phyloP scores from a whole-genome alignment of 2,113 vertebrate species.

The Melanerpes aurifrons region DNA sequence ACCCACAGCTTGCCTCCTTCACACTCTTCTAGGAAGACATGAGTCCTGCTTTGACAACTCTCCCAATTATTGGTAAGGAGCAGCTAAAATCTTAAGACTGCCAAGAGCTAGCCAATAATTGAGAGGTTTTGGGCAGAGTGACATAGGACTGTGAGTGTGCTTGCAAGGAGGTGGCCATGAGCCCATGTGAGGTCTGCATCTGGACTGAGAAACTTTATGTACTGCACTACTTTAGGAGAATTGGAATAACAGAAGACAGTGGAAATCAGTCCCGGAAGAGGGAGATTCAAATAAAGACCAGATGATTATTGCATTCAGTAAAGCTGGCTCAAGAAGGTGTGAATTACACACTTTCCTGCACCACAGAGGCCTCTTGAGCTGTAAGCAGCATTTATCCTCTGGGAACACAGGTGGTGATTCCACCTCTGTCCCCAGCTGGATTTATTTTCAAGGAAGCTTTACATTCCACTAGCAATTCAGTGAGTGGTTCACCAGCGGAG shows the following conservation, averaged over 20 bases:
- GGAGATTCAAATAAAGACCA: constrained; percentile 59
- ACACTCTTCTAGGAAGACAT: not conserved
- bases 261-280: constrained; percentile 54
- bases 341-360: constrained; percentile 71
- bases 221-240: constrained; percentile 66
- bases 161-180: constrained; percentile 47
- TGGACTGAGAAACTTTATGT: constrained; percentile 53
- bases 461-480: constrained; percentile 61
- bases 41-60: constrained; percentile 16
- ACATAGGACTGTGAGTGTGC: not conserved
- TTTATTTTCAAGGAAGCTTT: constrained; percentile 71
- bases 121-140: constrained; percentile 38
- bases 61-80: constrained; percentile 48
- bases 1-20: constrained; percentile 40
- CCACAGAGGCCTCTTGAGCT: constrained; percentile 67
- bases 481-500: constrained; percentile 50
- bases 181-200: constrained; percentile 57
- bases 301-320: constrained; percentile 66
- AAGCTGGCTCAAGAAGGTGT: constrained; percentile 70
- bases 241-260: constrained; percentile 65
- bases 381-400: constrained; percentile 57
- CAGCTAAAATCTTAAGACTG: constrained; percentile 33
- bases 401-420: constrained; percentile 73
- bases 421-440: constrained; percentile 70
- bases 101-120: constrained; percentile 42